These are phyloP conservation scores for Onychomys arenicola DNA, from an alignment of 2,797 vertebrate species.

Conservation along the genomic window DNA sequence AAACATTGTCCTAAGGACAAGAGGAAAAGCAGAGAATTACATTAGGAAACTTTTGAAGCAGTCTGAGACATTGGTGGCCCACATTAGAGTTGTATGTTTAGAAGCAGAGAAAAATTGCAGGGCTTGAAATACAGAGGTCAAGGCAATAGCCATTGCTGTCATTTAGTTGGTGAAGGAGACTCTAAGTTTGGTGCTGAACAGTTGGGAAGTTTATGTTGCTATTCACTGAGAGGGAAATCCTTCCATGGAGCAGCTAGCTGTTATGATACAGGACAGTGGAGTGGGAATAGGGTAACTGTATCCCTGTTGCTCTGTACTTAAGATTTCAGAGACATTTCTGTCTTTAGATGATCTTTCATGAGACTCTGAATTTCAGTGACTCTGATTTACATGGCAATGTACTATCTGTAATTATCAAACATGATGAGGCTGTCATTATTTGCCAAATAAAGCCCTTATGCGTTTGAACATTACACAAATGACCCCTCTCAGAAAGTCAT, in stretches of 20 bases:
- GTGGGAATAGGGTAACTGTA: neutral
- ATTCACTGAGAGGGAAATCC: neutral
- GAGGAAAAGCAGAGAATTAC: neutral
- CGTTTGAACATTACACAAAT: conserved; percentile 34
- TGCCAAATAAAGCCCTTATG: neutral
- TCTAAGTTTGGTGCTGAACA: neutral
- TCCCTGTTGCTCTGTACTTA: neutral
- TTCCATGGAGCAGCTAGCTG: neutral
- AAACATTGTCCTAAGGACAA: conserved; percentile 11
- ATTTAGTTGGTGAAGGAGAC: neutral
- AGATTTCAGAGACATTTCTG: neutral
- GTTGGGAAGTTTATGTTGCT: neutral
- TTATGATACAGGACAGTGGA: neutral
- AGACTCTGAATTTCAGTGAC: neutral
- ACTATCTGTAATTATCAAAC: conserved; percentile 37
- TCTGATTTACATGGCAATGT: neutral
- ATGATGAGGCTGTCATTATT: neutral
- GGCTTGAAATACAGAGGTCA: neutral
- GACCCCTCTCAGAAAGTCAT: neutral
- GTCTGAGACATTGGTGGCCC: neutral
- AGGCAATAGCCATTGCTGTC: neutral
- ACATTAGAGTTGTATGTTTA: neutral
- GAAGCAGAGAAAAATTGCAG: neutral
- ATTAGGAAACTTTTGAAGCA: conserved; percentile 17
- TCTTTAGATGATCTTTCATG: neutral